Evolutionary conservation across 2,888 invertebrate species (phyloP).

Genomic region (Pheosia gnoma): DNA sequence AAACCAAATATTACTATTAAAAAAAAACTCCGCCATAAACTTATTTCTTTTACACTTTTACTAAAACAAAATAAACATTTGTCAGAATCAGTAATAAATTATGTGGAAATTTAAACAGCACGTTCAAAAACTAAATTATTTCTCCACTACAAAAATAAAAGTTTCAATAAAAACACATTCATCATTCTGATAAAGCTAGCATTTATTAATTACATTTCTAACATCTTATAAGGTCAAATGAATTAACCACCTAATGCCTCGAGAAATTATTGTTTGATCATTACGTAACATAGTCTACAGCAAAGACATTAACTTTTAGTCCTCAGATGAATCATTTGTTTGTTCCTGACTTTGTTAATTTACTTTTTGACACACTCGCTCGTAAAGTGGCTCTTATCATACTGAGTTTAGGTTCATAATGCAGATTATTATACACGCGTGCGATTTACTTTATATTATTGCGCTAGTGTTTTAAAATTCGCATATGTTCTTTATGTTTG

Average conservation of each 20-base stretch:
- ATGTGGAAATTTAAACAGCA: neutral
- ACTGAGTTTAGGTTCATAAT: no score
- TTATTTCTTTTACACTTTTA: neutral
- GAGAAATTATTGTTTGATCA: constrained; percentile 3
- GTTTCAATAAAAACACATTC: constrained; percentile 15
- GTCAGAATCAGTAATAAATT: constrained; percentile 1
- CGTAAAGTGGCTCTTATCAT: no score
- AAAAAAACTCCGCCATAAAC: neutral
- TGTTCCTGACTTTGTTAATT: no score
- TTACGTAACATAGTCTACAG: neutral
- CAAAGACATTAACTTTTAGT: no score
- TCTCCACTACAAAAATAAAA: constrained; percentile 1
- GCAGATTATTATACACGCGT: no score
- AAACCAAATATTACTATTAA: no score
- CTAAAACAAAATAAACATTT: neutral
- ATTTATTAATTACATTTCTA: constrained; percentile 20
- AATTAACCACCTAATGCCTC: constrained; percentile 3
- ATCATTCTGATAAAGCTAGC: constrained; percentile 13
- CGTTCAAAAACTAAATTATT: neutral
- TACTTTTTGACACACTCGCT: no score
- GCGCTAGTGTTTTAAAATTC: no score
- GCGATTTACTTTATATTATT: no score
- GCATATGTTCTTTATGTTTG: no score
- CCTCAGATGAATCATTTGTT: no score
- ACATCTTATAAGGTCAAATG: constrained; percentile 21